phyloP scores from a whole-genome alignment of 1,140 invertebrate species.

The Holcopasites calliopsidis region DNA sequence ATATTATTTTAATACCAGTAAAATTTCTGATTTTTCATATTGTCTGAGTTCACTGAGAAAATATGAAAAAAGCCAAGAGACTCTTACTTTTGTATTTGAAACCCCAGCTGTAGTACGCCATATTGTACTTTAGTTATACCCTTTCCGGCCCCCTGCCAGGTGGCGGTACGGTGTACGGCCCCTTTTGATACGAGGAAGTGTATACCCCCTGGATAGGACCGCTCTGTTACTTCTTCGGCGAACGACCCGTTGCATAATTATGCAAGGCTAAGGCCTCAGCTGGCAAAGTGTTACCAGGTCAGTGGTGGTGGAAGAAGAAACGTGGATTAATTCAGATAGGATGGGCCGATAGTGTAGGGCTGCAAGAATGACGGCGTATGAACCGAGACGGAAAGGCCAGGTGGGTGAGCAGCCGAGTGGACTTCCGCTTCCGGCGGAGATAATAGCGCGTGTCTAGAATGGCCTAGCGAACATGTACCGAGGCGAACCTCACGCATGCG shows the following conservation, averaged over 20 bases:
- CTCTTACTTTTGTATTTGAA: no score
- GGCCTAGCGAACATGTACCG: constrained; percentile 16
- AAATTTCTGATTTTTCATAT: no score
- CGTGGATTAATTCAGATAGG: constrained; percentile 54
- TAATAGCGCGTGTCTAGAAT: constrained; percentile 74
- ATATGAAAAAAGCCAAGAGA: no score
- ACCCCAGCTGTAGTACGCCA: no score
- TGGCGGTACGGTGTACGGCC: no score
- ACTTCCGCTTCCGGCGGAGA: constrained; percentile 78
- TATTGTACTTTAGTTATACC: no score
- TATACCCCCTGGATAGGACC: no score
- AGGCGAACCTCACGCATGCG: constrained; percentile 23
- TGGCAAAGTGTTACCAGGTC: background rate
- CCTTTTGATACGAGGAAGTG: no score
- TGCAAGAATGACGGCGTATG: constrained; percentile 42
- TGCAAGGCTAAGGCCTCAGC: background rate
- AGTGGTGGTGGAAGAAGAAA: constrained; percentile 25
- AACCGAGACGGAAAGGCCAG: constrained; percentile 69
- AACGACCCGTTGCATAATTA: background rate
- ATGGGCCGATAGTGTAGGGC: constrained; percentile 27
- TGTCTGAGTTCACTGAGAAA: no score
- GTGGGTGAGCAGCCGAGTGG: constrained; percentile 78
- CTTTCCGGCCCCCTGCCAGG: no score
- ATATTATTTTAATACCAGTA: no score
- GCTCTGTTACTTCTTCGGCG: no score